Evolutionary conservation across 2,797 vertebrate genomes (phyloP), one percentile per base, ranked within the genome.

Genomic region (Cryptoblepharus egeriae): DNA sequence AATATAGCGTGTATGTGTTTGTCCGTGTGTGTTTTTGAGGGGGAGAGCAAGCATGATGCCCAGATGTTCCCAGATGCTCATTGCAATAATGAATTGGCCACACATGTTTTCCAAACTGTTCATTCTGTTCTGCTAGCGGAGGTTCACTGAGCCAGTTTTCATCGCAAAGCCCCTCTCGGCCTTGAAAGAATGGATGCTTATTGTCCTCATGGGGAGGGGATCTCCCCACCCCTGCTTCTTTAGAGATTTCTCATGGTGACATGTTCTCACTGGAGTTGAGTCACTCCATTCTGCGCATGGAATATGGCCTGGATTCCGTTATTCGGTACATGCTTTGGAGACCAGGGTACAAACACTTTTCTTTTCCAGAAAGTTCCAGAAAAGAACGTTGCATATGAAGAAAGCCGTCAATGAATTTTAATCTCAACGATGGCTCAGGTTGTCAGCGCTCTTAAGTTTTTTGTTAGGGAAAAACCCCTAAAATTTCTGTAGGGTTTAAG

Each of bases 231-330:
- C 74, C 71, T 79, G 79, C n/a, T 0, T 1, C 42, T 82, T 88
- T 67, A 67, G 63, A 0, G 13, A 80, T 84, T 93, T 88, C 85
- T 87, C 82, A 69, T 61, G 80, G 37, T 45, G 3, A 65, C 70
- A 39, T 2, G 45, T 83, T 76, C 55, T 92, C 52, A 76, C 3
- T 0, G 87, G 75, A 87, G 86, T 83, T 78, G 85, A 85, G 35
- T 3, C 0, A 1, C 37, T 0, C 75, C 0, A 1, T 78, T 0
- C 63, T 52, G n/a, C 58, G 30, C 89, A 91, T 89, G 93, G 80
- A 77, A 49, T 49, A 86, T 85, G 90, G 87, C 83, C 88, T 73
- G 77, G 5, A 65, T 75, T 69, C 89, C 80, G 81, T 93, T 91
- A 90, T 87, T 72, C 83, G 88, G 88, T 85, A 82, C 79, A 52